Base-by-base conservation (phyloP, 2,888 invertebrate species). In the Ennomos erosarius region DNA sequence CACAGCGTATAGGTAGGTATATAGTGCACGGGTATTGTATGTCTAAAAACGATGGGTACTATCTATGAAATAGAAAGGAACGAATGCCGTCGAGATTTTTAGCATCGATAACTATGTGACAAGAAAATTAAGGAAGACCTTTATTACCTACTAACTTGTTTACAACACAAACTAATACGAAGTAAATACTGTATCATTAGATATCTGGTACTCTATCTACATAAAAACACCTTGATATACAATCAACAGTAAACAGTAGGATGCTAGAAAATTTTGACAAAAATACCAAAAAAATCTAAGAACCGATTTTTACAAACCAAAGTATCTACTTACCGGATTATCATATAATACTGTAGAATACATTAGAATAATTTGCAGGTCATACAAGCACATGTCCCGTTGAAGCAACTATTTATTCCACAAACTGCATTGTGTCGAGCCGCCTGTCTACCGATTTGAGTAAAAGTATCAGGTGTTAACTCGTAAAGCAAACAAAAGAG, bases 401-500 rank as follows among this genome's bases (percentile, higher is more conserved):
- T 51, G 55, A 49, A 51, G 35, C 37, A 51, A 43, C 39, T 12
- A 55, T 46, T 40, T 16, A 16, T 16, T 51, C 42, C 34, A 38
- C 48, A 59, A 55, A 59, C 47, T 60, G 59, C 59, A 60, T 42
- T 51, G 10, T 37, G 39, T 48, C 52, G 48, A 39, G 36, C 44
- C 26, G 47, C n/a, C 37, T 16, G 54, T 42, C 46, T 48, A 56
- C 46, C 59, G 62, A 60, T 59, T 57, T 56, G 44, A 50, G 64
- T 61, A 64, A 67, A 67, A 67, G 63, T 61, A 65, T 60, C 60
- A 61, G 37, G 57, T 54, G 57, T 57, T 51, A 75, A 74, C 69
- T 55, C 70, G 67, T 57, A 71, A 58, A 52, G 64, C 53, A 74
- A 76, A 78, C 61, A 73, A 55, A 66, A 61, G 58, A 47, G 48